These are phyloP conservation scores for Hirtodrosophila cameraria DNA, from an alignment of 2,888 invertebrate species.

Conservation along the genomic window DNA sequence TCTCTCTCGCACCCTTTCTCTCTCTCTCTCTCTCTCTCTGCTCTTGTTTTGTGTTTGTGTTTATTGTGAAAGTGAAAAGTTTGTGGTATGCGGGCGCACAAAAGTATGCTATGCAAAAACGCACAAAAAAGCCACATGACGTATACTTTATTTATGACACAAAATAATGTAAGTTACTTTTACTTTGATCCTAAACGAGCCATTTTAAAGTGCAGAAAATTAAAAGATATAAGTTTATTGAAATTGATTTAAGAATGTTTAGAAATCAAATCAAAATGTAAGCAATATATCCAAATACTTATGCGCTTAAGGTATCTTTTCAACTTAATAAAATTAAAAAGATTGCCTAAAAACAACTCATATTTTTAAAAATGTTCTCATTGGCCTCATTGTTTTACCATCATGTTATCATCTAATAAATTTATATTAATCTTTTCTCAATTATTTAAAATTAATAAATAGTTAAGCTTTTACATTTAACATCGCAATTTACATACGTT, in stretches of 20 bases:
- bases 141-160: constrained; percentile 48
- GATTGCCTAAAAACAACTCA: too few relatives aligned
- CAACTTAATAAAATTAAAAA: too few relatives aligned
- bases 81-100: constrained; percentile 24
- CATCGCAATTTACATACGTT: constrained; percentile 1
- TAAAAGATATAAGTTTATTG: neutral
- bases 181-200: constrained; percentile 14
- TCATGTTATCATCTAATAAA: too few relatives aligned
- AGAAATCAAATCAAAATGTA: too few relatives aligned
- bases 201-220: constrained; percentile 8
- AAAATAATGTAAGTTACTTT: neutral
- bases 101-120: constrained; percentile 19
- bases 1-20: too few relatives aligned
- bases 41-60: constrained; percentile 8
- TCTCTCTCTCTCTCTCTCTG: neutral
- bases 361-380: too few relatives aligned
- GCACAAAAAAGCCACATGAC: constrained; percentile 25
- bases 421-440: too few relatives aligned
- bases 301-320: too few relatives aligned
- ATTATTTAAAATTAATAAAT: too few relatives aligned
- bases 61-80: constrained; percentile 52
- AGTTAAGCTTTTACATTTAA: too few relatives aligned
- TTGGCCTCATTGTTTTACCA: too few relatives aligned
- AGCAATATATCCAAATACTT: too few relatives aligned
- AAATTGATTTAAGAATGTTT: constrained; percentile 3